Percentiles rank a stretch among this genome's conserved stretches.
Evolutionary conservation across 2,888 invertebrate species (phyloP).

Genomic region (Stenodema calcarata): DNA sequence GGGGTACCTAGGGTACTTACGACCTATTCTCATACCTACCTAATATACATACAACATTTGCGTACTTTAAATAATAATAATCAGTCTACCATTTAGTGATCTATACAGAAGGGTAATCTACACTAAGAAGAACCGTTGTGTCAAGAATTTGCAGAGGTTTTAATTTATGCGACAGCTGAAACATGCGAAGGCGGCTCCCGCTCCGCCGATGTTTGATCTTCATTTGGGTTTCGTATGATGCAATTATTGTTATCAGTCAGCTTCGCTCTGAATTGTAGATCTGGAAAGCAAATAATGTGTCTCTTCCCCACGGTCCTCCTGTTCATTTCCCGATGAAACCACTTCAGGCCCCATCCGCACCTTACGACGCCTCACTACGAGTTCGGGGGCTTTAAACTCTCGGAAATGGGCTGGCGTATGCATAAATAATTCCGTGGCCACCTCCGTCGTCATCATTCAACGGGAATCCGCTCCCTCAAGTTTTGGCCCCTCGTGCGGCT

Average conservation of each 20-base stretch:
- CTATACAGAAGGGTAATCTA: no score
- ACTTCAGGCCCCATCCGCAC: background rate
- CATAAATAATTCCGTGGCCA: background rate
- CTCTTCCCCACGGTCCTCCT: background rate
- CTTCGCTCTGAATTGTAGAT: background rate
- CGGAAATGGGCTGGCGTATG: background rate
- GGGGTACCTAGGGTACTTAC: no score
- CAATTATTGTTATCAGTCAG: constrained; percentile 3
- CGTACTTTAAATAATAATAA: no score
- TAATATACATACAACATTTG: no score
- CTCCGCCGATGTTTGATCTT: background rate
- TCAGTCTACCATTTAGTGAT: no score
- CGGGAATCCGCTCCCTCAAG: background rate
- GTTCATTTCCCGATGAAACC: background rate
- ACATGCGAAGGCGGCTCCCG: background rate
- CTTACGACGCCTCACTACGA: background rate
- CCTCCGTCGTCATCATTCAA: background rate
- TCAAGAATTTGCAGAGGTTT: no score
- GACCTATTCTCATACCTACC: no score
- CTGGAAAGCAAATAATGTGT: constrained; percentile 5
- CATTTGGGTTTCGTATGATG: constrained; percentile 17
- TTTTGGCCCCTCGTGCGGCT: background rate
- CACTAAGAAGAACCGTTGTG: no score
- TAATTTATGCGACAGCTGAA: no score
- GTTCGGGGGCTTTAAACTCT: background rate